These are phyloP conservation scores for Drosophila athabasca DNA, from an alignment of 1,140 invertebrate species.

Conservation along the genomic window DNA sequence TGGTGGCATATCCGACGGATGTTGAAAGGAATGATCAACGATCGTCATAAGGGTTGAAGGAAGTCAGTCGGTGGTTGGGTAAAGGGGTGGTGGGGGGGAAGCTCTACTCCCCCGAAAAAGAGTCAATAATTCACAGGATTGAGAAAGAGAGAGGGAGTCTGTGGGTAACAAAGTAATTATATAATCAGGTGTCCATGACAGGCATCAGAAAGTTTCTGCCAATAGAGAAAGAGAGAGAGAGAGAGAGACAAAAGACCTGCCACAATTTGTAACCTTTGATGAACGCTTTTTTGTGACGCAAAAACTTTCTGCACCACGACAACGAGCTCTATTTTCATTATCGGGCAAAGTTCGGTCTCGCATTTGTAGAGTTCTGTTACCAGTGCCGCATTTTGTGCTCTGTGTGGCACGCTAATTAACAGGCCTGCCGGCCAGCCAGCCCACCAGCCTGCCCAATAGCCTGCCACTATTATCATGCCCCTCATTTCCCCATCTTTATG, in stretches of 20 bases:
- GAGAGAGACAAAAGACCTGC: slow-evolving; percentile 36
- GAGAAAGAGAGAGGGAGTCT: slow-evolving; percentile 15
- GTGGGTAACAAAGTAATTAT: slow-evolving; percentile 41
- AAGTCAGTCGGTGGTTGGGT: no score
- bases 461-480: slow-evolving; percentile 20
- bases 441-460: slow-evolving; percentile 3
- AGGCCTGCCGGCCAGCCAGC: slow-evolving; percentile 44
- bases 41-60: slow-evolving; percentile 1
- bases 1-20: slow-evolving; percentile 9
- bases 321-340: slow-evolving; percentile 75
- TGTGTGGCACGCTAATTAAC: slow-evolving; percentile 58
- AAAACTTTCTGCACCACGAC: slow-evolving; percentile 61
- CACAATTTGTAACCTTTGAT: slow-evolving; percentile 77
- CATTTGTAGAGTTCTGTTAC: slow-evolving; percentile 63
- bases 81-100: no score
- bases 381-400: slow-evolving; percentile 59
- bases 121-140: neutral
- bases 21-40: slow-evolving; percentile 39
- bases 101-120: neutral
- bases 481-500: slow-evolving; percentile 1
- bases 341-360: slow-evolving; percentile 69
- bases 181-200: slow-evolving; percentile 76
- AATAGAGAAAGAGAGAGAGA: neutral
- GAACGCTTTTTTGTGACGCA: slow-evolving; percentile 67
- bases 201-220: slow-evolving; percentile 4